Percentiles rank a stretch among this genome's conserved stretches.
These are phyloP conservation scores for Hoplias malabaricus DNA, from an alignment of 2,113 vertebrate species.

Conservation along the genomic window DNA sequence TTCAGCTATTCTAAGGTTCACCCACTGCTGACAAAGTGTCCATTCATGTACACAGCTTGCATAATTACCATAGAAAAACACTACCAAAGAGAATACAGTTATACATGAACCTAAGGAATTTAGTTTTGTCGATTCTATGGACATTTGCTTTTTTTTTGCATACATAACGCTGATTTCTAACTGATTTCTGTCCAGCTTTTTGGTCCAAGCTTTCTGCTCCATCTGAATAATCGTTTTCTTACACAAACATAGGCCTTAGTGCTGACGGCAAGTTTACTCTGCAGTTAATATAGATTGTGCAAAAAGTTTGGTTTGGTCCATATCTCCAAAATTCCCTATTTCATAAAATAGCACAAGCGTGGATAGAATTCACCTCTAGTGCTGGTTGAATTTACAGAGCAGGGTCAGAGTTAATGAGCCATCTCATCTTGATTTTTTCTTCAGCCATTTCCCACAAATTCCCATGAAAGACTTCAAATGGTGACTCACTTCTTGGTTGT, in stretches of 20 bases:
- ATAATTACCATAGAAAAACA: too few relatives aligned
- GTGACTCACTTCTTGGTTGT: conserved; percentile 17
- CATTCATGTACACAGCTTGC: too few relatives aligned
- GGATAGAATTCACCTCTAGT: conserved; percentile 10
- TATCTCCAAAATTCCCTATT: not conserved
- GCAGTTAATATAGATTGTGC: not conserved
- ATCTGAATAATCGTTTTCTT: conserved; percentile 23
- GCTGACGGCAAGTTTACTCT: conserved; percentile 32
- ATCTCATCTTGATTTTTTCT: conserved; percentile 34
- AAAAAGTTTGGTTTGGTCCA: conserved; percentile 22
- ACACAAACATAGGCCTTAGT: conserved; percentile 31
- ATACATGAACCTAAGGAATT: too few relatives aligned
- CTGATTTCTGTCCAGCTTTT: too few relatives aligned
- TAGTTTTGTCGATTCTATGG: too few relatives aligned
- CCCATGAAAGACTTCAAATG: not conserved
- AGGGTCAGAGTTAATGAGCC: conserved; percentile 34
- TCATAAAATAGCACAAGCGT: conserved; percentile 12
- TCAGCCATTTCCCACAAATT: conserved; percentile 28
- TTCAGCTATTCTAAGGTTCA: too few relatives aligned
- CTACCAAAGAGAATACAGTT: too few relatives aligned
- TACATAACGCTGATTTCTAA: too few relatives aligned
- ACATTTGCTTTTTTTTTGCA: too few relatives aligned
- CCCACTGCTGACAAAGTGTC: too few relatives aligned
- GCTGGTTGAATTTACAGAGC: conserved; percentile 29
- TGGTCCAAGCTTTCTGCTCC: not conserved